Evolutionary conservation across 2,888 invertebrate species (phyloP).

Genomic region (Acrobasis repandana): DNA sequence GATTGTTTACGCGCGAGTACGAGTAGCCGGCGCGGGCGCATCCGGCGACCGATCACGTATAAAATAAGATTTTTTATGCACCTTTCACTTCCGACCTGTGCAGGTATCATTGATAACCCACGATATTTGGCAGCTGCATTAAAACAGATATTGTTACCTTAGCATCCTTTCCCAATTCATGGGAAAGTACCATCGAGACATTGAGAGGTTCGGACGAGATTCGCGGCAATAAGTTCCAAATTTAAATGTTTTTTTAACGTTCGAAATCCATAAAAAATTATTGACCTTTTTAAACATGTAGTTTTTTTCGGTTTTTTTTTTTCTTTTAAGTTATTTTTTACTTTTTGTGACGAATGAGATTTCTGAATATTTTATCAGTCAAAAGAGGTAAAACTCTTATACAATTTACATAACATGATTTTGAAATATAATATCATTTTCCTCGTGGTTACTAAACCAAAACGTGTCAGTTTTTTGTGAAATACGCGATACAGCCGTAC

Average conservation of each 20-base stretch:
- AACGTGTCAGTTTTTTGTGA: background rate
- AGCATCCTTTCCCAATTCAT: slow-evolving; percentile 52
- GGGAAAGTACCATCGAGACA: slow-evolving; percentile 47
- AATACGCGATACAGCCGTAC: background rate
- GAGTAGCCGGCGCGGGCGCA: slow-evolving; percentile 33
- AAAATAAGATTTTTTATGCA: slow-evolving; percentile 64
- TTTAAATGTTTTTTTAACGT: background rate
- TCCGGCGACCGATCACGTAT: slow-evolving; percentile 52
- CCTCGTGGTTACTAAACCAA: background rate
- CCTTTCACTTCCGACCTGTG: slow-evolving; percentile 76
- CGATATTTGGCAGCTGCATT: slow-evolving; percentile 59
- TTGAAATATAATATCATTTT: background rate
- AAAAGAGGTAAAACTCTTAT: background rate
- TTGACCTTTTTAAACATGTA: background rate
- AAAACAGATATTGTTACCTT: slow-evolving; percentile 50
- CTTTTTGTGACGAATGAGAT: background rate
- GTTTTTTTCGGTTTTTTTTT: background rate
- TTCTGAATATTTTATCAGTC: background rate
- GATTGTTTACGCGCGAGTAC: slow-evolving; percentile 27
- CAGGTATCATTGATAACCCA: slow-evolving; percentile 61
- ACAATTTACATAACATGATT: background rate
- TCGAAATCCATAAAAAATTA: background rate
- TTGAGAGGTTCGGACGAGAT: background rate
- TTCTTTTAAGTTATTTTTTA: background rate
- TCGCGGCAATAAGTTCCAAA: slow-evolving; percentile 6